Conservation (phyloP, 2,113 vertebrate species). For the Ageneiosus marmoratus region DNA sequence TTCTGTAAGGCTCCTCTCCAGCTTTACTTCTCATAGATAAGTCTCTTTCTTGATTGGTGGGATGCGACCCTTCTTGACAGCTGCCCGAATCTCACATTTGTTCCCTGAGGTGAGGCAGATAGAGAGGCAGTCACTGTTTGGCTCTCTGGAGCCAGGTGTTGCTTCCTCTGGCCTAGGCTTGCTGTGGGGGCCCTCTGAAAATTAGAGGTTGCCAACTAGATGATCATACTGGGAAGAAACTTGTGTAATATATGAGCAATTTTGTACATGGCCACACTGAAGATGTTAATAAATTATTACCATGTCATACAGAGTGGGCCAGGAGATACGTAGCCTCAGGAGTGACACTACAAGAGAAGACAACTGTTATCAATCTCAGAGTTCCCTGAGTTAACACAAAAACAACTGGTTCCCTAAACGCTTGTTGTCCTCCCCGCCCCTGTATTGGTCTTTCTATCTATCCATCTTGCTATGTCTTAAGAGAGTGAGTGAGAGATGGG, state of each 20-base stretch:
- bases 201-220: conserved; percentile 75
- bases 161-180: conserved; percentile 65
- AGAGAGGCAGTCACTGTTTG: conserved; percentile 61
- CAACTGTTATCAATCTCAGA: conserved; percentile 58
- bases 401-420: conserved; percentile 55
- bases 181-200: conserved; percentile 72
- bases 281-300: conserved; percentile 72
- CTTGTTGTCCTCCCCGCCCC: conserved; percentile 33
- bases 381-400: conserved; percentile 67
- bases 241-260: conserved; percentile 74
- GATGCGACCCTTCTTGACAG: conserved; percentile 15
- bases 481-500: not conserved
- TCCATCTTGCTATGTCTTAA: not conserved
- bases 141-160: conserved; percentile 75
- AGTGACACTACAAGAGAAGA: conserved; percentile 55
- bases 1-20: not conserved
- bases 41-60: conserved; percentile 2
- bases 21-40: not conserved
- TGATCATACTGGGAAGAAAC: conserved; percentile 69
- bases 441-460: conserved; percentile 14
- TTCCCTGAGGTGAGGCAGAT: conserved; percentile 56
- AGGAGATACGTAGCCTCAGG: conserved; percentile 53
- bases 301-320: conserved; percentile 66
- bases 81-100: conserved; percentile 34
- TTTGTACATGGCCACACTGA: conserved; percentile 25